Evolutionary conservation across 2,888 invertebrate species (phyloP).

Genomic region (Aquatica leii): DNA sequence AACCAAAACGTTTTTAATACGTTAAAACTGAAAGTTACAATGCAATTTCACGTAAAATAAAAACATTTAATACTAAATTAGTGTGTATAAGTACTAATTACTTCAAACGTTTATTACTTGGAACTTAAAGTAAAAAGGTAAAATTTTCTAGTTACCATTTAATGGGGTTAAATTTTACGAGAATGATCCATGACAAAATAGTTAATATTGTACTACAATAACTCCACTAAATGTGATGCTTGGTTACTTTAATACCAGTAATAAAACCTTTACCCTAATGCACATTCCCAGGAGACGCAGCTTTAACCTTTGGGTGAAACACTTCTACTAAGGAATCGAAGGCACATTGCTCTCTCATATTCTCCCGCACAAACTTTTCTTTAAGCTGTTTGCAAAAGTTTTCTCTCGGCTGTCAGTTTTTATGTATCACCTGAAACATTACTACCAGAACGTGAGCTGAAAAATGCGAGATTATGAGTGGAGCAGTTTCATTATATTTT

Average conservation of each 20-base stretch:
- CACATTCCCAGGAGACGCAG: constrained; percentile 16
- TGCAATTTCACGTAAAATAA: no score
- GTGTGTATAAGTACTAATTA: no score
- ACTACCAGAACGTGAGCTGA: constrained; percentile 33
- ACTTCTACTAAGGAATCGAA: constrained; percentile 18
- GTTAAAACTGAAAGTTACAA: no score
- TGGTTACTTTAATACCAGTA: constrained; percentile 20
- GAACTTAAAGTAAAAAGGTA: no score
- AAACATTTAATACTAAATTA: no score
- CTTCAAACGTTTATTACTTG: no score
- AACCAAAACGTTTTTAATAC: no score
- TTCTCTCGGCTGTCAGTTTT: constrained; percentile 40
- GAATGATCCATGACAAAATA: constrained; percentile 14
- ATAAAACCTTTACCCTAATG: constrained; percentile 14
- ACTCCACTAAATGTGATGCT: constrained; percentile 6
- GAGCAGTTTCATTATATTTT: constrained; percentile 30
- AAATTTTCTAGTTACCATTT: no score
- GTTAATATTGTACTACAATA: constrained; percentile 19
- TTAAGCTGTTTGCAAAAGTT: constrained; percentile 40
- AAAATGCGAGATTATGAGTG: constrained; percentile 31
- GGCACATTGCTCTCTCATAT: constrained; percentile 28
- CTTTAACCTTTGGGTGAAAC: constrained; percentile 19
- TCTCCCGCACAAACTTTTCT: constrained; percentile 32
- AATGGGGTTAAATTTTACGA: constrained; percentile 14
- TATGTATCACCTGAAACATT: constrained; percentile 38